A percentile compares a stretch with the other conserved stretches of the same genome.
Conservation (phyloP, 1,140 invertebrate species). For the Tetramorium simillimum region DNA sequence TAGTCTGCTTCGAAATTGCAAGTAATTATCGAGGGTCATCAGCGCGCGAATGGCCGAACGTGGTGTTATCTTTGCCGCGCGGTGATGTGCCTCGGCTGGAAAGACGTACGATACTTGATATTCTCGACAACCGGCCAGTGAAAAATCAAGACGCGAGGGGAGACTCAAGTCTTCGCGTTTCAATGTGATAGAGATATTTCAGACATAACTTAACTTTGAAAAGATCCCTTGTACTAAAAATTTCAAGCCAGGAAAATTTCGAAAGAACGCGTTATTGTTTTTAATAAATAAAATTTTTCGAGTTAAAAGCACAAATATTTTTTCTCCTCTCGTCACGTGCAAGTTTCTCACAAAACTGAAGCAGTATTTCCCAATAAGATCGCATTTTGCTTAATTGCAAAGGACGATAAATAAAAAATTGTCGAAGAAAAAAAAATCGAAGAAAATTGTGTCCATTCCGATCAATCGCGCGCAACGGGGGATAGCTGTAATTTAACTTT, state of each 20-base stretch:
- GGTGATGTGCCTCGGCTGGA: background rate
- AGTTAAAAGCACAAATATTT: background rate
- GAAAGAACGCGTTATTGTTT: background rate
- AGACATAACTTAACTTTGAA: constrained; percentile 21
- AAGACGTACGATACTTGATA: constrained; percentile 32
- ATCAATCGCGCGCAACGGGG: constrained; percentile 4
- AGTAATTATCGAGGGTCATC: constrained; percentile 2
- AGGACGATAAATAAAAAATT: background rate
- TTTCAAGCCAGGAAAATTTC: background rate
- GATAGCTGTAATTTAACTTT: constrained; percentile 32
- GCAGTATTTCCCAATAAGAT: background rate
- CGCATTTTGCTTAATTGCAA: background rate
- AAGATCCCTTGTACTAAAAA: background rate
- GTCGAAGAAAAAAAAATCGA: background rate
- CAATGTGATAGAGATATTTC: constrained; percentile 15
- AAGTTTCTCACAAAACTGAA: background rate
- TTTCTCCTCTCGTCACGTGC: background rate
- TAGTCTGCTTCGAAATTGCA: background rate
- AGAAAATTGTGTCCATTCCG: background rate
- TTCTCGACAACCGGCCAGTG: constrained; percentile 9
- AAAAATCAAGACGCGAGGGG: constrained; percentile 40
- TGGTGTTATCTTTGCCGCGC: background rate
- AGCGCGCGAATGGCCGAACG: background rate
- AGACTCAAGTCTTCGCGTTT: background rate
- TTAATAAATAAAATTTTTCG: background rate